Base-by-base conservation (phyloP, 2,113 vertebrate species). In the Tragulus kanchil region DNA sequence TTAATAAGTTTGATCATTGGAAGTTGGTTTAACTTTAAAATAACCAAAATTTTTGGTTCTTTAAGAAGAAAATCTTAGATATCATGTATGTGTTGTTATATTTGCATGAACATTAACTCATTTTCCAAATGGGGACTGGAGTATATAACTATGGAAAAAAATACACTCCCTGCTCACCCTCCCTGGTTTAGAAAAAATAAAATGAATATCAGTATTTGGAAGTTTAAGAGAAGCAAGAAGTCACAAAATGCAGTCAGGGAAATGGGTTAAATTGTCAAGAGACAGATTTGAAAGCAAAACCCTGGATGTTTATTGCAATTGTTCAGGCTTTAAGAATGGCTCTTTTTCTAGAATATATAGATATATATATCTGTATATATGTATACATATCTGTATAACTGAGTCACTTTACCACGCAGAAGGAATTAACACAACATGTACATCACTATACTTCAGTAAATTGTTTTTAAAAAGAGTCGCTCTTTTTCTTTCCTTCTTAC, bases 171-270 rank as follows among this genome's bases (percentile, higher is more conserved):
- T 73, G 4, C 52, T 28, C 73, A 82, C 14, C 16, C 45, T 26
- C 89, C 19, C 48, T n/a, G 26, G 36, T 36, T 85, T 26, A 87
- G 50, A 86, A 87, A 45, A 91, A 94, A 79, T 58, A 88, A 84
- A 94, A 36, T 71, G 14, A 94, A 21, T n/a, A 50, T 31, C 45
- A 88, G 42, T 52, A 64, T 92, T 85, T 36, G 6, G 48, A 85
- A 89, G 71, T 48, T 91, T 67, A 42, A 78, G 77, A 50, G 26
- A 95, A 65, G 48, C 36, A 45, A 79, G 31, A 62, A 94, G 36
- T 92, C 59, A 86, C 78, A 81, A 65, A 64, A 59, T 23, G 50
- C 15, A 79, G 45, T 58, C 48, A 64, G 56, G 28, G 10, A 84
- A 91, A 19, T 52, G 36, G 1, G 8, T 28, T 73, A 25, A 92